Base-by-base conservation (phyloP, 2,888 invertebrate species). In the Eupithecia subfuscata region DNA sequence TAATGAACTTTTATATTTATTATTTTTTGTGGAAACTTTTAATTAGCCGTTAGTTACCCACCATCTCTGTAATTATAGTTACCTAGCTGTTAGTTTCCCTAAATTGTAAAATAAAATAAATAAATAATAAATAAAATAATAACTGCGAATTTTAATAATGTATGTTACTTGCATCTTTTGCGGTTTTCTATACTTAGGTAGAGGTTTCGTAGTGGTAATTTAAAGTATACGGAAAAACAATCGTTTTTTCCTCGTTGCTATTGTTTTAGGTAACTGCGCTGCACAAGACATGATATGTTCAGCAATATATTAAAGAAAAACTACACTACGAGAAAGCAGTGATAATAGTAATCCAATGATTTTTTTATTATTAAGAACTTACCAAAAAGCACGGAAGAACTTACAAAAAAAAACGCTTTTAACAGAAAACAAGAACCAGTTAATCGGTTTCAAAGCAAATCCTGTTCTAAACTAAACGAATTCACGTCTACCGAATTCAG, bases 381-480 rank as follows among this genome's bases (percentile, higher is more conserved):
- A 60, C 60, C 25, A n/a, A n/a, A n/a, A n/a, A n/a, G n/a, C n/a
- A n/a, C n/a, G n/a, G n/a, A n/a, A n/a, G n/a, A n/a, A n/a, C n/a
- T n/a, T n/a, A n/a, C 60, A 6, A 60, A 25, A 60, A 12, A 22
- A 5, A 56, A 56, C 9, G n/a, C 12, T 12, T 60, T 60, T 60
- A 5, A 22, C 25, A 14, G 12, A 25, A 56, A 25, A n/a, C 52
- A 52, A 52, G 52, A 56, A n/a, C 52, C 56, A 22, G 12, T 22
- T 56, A 60, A 25, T 60, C 25, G 60, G 12, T 25, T 60, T 22
- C 60, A 25, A 60, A 60, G 60, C 60, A 60, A 60, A 60, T 60
- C 14, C 25, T 60, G 60, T 60, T 60, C 60, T 60, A 60, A 25
- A 56, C 56, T 56, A 56, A 22, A 60, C 60, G 25, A 60, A 60